These are phyloP conservation scores for Acanthopagrus latus DNA, from an alignment of 2,797 vertebrate genomes.

Conservation along the genomic window DNA sequence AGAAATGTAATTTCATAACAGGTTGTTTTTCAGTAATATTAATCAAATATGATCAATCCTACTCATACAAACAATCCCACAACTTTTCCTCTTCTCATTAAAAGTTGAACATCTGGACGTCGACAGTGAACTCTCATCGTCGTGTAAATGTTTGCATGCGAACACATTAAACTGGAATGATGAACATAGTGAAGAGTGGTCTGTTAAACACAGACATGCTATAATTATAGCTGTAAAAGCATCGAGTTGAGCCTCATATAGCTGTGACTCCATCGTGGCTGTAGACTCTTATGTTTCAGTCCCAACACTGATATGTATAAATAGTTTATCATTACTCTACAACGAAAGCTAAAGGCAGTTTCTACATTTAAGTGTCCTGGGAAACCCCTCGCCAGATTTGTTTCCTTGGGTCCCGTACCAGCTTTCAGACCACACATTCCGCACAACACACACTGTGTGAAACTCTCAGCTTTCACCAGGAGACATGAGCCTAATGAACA, in stretches of 20 bases:
- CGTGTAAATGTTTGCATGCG: too few relatives aligned
- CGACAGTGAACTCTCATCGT: too few relatives aligned
- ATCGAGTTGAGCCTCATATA: too few relatives aligned
- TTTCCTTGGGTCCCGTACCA: slow-evolving; percentile 14
- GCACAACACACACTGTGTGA: slow-evolving; percentile 38
- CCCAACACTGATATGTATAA: not conserved
- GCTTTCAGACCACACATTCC: slow-evolving; percentile 54
- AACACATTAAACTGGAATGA: too few relatives aligned
- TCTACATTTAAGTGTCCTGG: slow-evolving; percentile 47
- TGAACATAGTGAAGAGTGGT: too few relatives aligned
- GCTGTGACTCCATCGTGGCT: too few relatives aligned
- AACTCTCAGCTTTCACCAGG: slow-evolving; percentile 72
- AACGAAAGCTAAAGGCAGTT: slow-evolving; percentile 6
- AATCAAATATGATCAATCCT: not conserved
- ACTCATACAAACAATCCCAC: not conserved
- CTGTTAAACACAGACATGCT: too few relatives aligned
- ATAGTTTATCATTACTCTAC: slow-evolving; percentile 1
- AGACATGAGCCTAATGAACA: slow-evolving; percentile 68
- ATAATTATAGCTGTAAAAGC: too few relatives aligned
- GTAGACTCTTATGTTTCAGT: not conserved
- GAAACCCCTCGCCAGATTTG: slow-evolving; percentile 48
- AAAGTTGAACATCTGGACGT: too few relatives aligned
- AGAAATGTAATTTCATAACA: too few relatives aligned
- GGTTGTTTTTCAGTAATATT: not conserved
- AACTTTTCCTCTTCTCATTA: not conserved